Percentiles rank a stretch among this genome's conserved stretches.
phyloP scores from a whole-genome alignment of 2,113 vertebrate genomes.

The Stercorarius parasiticus region DNA sequence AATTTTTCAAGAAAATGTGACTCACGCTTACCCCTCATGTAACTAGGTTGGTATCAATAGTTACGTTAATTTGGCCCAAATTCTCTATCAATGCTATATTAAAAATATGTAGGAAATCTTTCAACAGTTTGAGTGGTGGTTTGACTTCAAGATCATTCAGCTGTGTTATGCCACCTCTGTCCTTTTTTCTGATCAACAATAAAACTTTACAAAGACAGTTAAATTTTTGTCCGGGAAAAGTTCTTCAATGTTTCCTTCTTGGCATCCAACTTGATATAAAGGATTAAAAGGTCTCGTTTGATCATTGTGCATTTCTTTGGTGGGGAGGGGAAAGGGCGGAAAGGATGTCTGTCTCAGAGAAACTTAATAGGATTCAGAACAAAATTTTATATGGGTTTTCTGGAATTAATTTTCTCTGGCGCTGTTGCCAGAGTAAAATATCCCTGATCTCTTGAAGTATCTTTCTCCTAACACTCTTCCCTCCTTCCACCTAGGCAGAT shows the following conservation, averaged over 20 bases:
- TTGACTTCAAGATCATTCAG: background rate
- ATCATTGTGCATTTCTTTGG: background rate
- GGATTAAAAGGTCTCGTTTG: background rate
- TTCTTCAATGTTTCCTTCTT: background rate
- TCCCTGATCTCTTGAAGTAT: background rate
- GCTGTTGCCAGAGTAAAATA: background rate
- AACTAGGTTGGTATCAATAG: background rate
- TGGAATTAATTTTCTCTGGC: background rate
- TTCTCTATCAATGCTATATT: background rate
- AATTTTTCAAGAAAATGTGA: background rate
- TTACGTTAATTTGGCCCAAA: background rate
- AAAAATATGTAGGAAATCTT: background rate
- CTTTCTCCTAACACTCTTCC: background rate
- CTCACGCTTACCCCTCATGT: background rate
- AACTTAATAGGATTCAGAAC: background rate
- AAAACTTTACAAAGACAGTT: background rate
- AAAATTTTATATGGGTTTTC: background rate
- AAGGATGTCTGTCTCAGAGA: background rate
- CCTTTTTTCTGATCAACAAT: background rate
- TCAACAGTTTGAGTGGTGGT: background rate
- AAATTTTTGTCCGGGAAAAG: background rate
- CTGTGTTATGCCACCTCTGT: background rate
- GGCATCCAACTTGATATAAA: background rate
- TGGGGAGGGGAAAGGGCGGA: rapidly evolving
- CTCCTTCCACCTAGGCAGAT: background rate